Base-by-base conservation (phyloP, 2,797 vertebrate species). In the Chaetodon trifasciatus region DNA sequence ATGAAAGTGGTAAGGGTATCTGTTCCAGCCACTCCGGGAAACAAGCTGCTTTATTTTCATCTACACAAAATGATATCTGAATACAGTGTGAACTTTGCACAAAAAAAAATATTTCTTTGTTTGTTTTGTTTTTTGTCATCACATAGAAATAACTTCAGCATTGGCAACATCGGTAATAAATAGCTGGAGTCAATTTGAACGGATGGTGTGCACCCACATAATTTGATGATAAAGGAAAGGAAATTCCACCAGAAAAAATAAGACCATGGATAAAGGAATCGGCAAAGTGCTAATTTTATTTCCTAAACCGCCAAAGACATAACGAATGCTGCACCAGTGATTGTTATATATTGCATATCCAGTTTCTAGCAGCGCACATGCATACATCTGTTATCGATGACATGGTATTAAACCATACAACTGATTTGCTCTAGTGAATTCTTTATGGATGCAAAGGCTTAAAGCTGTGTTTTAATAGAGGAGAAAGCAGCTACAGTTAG, bases 1-100 rank as follows among this genome's bases (percentile, higher is more conserved):
- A 89, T 86, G 19, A 90, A 86, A 85, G 81, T 53, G 23, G 65
- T 53, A 35, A 46, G 68, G 46, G 67, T 86, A 79, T 84, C 64
- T 65, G 65, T 79, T 82, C 67, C 74, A 9, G 47, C 79, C 67
- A 42, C 86, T 65, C 71, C 11, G 50, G 70, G 66, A 76, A 89
- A 70, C 46, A 35, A 67, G 60, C 79, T 35, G 68, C 49, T 84
- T 82, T 87, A 71, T 88, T 90, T 78, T 77, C 63, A 70, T 76
- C 69, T 7, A 42, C 28, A 72, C 55, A 53, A 63, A 67, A 52
- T 47, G 60, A 44, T 53, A 81, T 88, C 75, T 70, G 56, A 86
- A 78, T 84, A 66, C 50, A 79, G 68, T 69, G 73, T 69, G 6
- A 10, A 3, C 76, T 60, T 76, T 84, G 74, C 66, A 57, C 47